A percentile compares a stretch with the other conserved stretches of the same genome.
Evolutionary conservation across 1,140 invertebrate genomes (phyloP).

Genomic region (Lineus longissimus): DNA sequence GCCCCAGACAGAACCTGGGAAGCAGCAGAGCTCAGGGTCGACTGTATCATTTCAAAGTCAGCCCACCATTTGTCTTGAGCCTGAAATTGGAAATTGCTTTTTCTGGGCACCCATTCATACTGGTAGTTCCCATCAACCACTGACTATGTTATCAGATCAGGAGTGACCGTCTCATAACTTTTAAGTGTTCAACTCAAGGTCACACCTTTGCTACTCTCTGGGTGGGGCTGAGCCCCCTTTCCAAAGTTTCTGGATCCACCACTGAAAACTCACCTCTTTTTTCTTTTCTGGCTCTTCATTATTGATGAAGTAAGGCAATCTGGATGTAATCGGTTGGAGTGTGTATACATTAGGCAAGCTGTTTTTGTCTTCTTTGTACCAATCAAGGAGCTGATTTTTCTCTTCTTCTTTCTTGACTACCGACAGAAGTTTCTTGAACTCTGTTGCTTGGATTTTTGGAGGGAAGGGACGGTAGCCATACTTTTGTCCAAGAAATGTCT

Average conservation of each 20-base stretch:
- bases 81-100: background rate
- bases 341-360: conserved; percentile 86
- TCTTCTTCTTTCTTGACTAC: conserved; percentile 68
- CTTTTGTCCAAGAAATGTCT: conserved; percentile 95
- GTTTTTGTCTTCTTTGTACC: conserved; percentile 96
- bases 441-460: conserved; percentile 86
- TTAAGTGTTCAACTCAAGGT: no score
- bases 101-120: no score
- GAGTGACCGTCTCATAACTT: no score
- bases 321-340: conserved; percentile 93
- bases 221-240: no score
- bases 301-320: conserved; percentile 95
- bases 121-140: no score
- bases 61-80: no score
- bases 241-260: no score
- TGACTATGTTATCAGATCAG: no score
- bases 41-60: no score
- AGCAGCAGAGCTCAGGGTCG: no score
- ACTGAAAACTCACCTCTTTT: no score
- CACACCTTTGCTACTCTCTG: no score
- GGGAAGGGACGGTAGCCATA: conserved; percentile 97
- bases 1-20: conserved; percentile 75
- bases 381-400: conserved; percentile 82
- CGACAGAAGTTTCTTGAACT: conserved; percentile 81
- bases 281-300: conserved; percentile 64